Conservation (phyloP, 2,113 vertebrate species). For the Mellivora capensis region DNA sequence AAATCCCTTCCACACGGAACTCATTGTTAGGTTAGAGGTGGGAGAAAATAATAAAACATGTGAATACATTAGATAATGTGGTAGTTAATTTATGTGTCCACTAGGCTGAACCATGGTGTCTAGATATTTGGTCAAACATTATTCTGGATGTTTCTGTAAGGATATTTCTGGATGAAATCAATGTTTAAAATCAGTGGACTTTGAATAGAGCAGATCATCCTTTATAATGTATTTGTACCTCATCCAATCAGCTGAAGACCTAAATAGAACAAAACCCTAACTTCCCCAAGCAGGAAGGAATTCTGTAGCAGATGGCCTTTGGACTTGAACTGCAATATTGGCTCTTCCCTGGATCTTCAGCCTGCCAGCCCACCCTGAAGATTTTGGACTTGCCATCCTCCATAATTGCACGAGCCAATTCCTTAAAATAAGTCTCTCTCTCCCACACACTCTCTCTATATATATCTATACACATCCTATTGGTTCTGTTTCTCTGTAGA, state of each 20-base stretch:
- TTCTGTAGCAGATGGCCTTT: neutral
- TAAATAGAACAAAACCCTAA: neutral
- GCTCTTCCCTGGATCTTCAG: neutral
- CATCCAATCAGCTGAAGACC: neutral
- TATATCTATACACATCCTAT: neutral
- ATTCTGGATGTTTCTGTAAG: neutral
- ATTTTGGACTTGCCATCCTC: neutral
- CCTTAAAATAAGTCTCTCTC: neutral
- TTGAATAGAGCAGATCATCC: neutral
- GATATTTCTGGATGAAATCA: neutral
- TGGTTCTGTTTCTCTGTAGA: neutral
- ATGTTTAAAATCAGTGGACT: neutral
- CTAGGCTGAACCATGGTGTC: neutral
- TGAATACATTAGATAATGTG: neutral
- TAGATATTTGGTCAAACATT: neutral
- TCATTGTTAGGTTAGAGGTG: neutral
- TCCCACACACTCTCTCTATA: neutral
- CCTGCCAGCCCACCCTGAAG: neutral
- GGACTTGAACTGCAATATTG: neutral
- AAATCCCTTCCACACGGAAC: neutral
- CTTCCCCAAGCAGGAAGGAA: neutral
- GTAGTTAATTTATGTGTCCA: neutral
- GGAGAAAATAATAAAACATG: neutral
- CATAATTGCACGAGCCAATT: neutral
- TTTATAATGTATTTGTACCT: no score